Evolutionary conservation across 2,888 invertebrate genomes (phyloP).

Genomic region (Penaeus monodon): DNA sequence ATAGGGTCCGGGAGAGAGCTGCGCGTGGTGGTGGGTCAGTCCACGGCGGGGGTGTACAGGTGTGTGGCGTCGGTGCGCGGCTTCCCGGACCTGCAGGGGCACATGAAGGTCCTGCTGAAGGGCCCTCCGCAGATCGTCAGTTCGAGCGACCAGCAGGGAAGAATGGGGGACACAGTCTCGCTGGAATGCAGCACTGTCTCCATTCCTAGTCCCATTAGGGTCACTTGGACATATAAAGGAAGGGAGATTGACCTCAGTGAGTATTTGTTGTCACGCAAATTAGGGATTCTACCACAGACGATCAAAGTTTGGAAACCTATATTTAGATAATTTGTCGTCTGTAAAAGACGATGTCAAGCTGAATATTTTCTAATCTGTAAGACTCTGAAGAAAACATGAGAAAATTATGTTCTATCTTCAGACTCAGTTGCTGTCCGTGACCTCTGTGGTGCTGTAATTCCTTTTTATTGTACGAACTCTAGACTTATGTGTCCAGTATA

Average conservation of each 20-base stretch:
- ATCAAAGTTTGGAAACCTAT: too few relatives aligned
- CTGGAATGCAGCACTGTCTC: constrained; percentile 61
- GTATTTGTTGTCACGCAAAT: background rate
- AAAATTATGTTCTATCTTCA: too few relatives aligned
- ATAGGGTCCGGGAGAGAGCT: constrained; percentile 1
- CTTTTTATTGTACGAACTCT: too few relatives aligned
- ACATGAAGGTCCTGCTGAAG: constrained; percentile 50
- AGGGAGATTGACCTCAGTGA: constrained; percentile 57
- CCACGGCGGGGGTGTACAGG: constrained; percentile 57
- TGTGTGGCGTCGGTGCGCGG: constrained; percentile 55
- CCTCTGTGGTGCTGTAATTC: too few relatives aligned
- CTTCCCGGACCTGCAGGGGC: constrained; percentile 56
- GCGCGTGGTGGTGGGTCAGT: constrained; percentile 32
- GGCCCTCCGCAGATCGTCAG: constrained; percentile 61
- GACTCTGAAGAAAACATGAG: too few relatives aligned
- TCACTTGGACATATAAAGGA: constrained; percentile 62
- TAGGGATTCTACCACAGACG: too few relatives aligned
- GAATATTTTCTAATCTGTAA: too few relatives aligned
- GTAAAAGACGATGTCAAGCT: too few relatives aligned
- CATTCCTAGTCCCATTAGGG: constrained; percentile 59
- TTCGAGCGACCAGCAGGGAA: constrained; percentile 48
- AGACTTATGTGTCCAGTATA: too few relatives aligned
- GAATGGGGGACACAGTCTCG: constrained; percentile 55
- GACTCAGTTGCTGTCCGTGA: too few relatives aligned
- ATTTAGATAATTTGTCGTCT: too few relatives aligned